Evolutionary conservation across 2,888 invertebrate genomes (phyloP).

Genomic region (Drosophila anomelani): DNA sequence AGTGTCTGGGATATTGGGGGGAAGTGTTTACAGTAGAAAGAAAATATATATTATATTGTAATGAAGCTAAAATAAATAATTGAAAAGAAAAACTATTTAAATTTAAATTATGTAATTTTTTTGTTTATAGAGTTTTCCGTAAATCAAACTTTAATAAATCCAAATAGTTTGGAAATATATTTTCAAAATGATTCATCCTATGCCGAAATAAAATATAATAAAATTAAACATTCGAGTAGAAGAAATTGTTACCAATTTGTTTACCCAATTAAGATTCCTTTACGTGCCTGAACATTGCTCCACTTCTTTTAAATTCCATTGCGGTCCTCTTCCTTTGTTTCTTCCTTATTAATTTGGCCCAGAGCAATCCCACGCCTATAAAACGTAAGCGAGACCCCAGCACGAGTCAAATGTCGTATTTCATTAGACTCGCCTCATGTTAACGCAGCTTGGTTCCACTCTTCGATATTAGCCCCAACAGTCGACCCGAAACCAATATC

Average conservation of each 20-base stretch:
- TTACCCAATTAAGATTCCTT: neutral
- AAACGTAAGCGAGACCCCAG: slow-evolving; percentile 54
- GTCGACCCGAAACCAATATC: slow-evolving; percentile 17
- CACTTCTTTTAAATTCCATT: slow-evolving; percentile 21
- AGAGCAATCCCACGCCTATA: slow-evolving; percentile 77
- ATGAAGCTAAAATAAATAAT: fast-evolving
- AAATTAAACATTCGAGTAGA: neutral
- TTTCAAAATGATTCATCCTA: neutral
- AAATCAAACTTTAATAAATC: neutral
- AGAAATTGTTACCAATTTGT: neutral
- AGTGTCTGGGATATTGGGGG: neutral
- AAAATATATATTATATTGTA: neutral
- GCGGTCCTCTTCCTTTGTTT: slow-evolving; percentile 1
- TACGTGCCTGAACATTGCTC: slow-evolving; percentile 8
- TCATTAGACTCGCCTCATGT: slow-evolving; percentile 69
- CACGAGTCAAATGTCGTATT: slow-evolving; percentile 79
- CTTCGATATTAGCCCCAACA: slow-evolving; percentile 11
- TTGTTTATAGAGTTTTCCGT: neutral
- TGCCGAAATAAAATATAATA: neutral
- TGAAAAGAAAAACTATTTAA: neutral
- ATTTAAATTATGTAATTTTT: too few relatives aligned
- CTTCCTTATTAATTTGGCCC: slow-evolving; percentile 50
- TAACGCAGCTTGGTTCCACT: slow-evolving; percentile 62
- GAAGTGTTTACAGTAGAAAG: neutral
- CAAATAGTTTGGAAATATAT: fast-evolving